A percentile compares a stretch with the other conserved stretches of the same genome.
Evolutionary conservation across 2,113 vertebrate species (phyloP).

Genomic region (Bujurquina vittata): DNA sequence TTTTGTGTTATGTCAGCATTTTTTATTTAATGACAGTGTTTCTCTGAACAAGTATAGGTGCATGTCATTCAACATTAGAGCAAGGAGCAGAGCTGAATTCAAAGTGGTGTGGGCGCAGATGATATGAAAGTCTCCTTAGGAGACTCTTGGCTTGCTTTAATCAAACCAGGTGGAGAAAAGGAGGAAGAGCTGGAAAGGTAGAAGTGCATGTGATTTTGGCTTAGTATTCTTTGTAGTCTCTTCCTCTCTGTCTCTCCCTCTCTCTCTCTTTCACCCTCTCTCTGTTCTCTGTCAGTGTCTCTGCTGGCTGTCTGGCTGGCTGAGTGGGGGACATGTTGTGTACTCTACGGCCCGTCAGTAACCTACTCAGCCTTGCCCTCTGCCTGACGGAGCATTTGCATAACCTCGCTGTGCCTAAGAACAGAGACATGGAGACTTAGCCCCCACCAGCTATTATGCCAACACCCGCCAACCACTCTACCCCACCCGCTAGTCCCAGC

Average conservation of each 20-base stretch:
- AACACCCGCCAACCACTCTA: conserved; percentile 51
- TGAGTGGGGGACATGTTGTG: conserved; percentile 83
- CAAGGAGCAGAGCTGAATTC: conserved; percentile 14
- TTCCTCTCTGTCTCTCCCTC: background rate
- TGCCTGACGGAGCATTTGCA: conserved; percentile 84
- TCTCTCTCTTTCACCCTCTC: conserved; percentile 13
- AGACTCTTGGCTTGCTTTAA: conserved; percentile 42
- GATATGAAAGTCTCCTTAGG: conserved; percentile 41
- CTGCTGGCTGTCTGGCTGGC: conserved; percentile 74
- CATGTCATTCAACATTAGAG: conserved; percentile 23
- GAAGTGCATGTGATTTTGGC: conserved; percentile 24
- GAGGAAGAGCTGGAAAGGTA: conserved; percentile 31
- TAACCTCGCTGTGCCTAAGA: conserved; percentile 80
- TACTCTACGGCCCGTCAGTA: conserved; percentile 85
- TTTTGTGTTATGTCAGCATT: conserved; percentile 13
- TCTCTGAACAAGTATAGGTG: background rate
- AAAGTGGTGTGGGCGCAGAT: conserved; percentile 8
- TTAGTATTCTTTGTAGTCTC: conserved; percentile 60
- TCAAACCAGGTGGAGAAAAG: conserved; percentile 44
- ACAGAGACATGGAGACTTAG: conserved; percentile 65
- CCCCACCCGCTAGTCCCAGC: conserved; percentile 58
- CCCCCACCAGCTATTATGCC: conserved; percentile 54
- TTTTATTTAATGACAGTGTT: conserved; percentile 26
- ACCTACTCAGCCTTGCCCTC: conserved; percentile 85
- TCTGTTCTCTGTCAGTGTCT: conserved; percentile 78